Percentiles rank a stretch among this genome's conserved stretches.
phyloP scores from a whole-genome alignment of 92 coral and sea anemone genomes.

The Zoanthus sansibaricus region DNA sequence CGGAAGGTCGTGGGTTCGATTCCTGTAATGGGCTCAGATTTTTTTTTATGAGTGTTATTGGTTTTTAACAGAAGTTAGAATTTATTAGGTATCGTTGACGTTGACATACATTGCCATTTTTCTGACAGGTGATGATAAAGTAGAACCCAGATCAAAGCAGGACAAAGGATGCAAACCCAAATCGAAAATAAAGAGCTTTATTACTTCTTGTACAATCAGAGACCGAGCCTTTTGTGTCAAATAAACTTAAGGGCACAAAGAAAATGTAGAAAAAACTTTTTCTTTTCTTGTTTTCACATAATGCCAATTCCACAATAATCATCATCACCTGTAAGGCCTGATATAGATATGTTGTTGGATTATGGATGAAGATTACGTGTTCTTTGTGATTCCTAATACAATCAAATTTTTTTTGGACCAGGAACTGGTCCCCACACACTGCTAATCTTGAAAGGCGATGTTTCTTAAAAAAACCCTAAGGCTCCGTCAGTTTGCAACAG shows the following conservation, averaged over 20 bases:
- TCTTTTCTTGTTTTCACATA: background rate
- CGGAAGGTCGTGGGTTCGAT: too few species aligned
- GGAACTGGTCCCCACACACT: too few species aligned
- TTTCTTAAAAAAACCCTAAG: too few species aligned
- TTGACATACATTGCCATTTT: background rate
- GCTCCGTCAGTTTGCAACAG: too few species aligned
- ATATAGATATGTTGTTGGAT: background rate
- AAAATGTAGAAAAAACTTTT: background rate
- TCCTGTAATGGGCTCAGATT: too few species aligned
- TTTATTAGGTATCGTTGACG: too few species aligned
- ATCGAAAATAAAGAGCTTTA: background rate
- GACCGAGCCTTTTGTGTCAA: background rate
- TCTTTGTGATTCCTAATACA: slow-evolving; percentile 1
- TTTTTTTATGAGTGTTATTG: too few species aligned
- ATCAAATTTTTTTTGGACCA: too few species aligned
- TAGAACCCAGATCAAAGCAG: background rate
- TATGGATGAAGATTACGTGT: background rate
- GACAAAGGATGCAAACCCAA: slow-evolving; percentile 13
- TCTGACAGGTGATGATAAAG: slow-evolving; percentile 13
- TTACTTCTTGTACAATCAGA: background rate
- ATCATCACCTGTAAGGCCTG: background rate
- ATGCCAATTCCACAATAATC: background rate
- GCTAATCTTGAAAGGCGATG: too few species aligned
- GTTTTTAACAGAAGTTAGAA: too few species aligned
- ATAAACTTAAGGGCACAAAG: background rate